Conservation (phyloP, 1,140 invertebrate species). For the Drosophila burlai region DNA sequence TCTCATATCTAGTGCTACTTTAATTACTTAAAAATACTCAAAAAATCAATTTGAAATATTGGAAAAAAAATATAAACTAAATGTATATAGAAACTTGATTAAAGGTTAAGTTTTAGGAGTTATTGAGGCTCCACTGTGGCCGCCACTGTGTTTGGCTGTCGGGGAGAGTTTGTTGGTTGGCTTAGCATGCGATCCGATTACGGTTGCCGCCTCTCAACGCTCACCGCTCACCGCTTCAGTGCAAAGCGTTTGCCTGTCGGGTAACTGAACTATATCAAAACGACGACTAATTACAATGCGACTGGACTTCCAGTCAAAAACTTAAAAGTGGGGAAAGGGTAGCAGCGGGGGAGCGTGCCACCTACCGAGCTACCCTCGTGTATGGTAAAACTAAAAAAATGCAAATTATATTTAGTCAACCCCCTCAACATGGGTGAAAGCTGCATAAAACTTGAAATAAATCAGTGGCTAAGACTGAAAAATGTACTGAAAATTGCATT, state of each 20-base stretch:
- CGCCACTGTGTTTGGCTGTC: background rate
- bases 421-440: conserved; percentile 20
- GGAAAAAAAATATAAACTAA: no score
- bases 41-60: background rate
- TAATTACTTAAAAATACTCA: background rate
- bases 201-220: conserved; percentile 45
- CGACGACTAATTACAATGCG: conserved; percentile 59
- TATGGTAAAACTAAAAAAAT: conserved; percentile 6
- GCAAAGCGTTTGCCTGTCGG: conserved; percentile 52
- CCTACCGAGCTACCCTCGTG: conserved; percentile 17
- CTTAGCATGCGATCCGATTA: conserved; percentile 81
- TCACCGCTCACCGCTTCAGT: conserved; percentile 56
- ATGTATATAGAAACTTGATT: no score
- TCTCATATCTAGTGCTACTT: background rate
- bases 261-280: conserved; percentile 72
- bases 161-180: conserved; percentile 42
- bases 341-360: background rate
- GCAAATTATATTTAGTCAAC: conserved; percentile 36
- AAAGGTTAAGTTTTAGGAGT: no score
- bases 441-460: conserved; percentile 9
- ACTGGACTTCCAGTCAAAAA: conserved; percentile 27
- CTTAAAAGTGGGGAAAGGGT: background rate
- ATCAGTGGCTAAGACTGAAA: background rate
- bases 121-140: conserved; percentile 4
- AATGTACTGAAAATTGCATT: background rate